phyloP scores from a whole-genome alignment of 2,797 vertebrate species.

The Silurus aristotelis region DNA sequence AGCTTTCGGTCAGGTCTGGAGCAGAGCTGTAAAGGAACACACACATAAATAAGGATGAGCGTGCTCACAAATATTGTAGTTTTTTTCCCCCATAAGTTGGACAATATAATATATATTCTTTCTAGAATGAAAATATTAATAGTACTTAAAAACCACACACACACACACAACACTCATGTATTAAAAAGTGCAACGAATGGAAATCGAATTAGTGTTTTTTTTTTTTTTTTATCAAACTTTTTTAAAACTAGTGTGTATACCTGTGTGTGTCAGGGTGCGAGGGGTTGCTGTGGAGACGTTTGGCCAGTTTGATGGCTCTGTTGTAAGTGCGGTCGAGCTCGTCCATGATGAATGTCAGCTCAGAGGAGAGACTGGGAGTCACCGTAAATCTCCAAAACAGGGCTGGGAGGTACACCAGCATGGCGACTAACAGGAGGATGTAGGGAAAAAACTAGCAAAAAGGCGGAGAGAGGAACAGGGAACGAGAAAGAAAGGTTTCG shows the following conservation, averaged over 20 bases:
- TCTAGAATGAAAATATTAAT: no score
- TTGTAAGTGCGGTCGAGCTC: constrained; percentile 94
- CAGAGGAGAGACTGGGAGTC: constrained; percentile 86
- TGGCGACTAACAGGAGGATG: constrained; percentile 86
- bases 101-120: no score
- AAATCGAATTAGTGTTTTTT: background rate
- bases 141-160: no score
- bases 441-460: constrained; percentile 89
- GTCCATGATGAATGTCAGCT: constrained; percentile 93
- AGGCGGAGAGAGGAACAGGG: background rate
- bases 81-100: no score
- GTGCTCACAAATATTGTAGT: background rate
- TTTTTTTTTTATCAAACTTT: background rate
- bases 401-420: constrained; percentile 84
- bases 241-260: constrained; percentile 7
- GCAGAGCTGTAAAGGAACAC: constrained; percentile 33
- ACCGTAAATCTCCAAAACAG: constrained; percentile 90
- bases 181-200: no score
- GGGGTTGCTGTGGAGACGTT: constrained; percentile 62
- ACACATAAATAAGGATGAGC: background rate
- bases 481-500: background rate
- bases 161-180: no score
- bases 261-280: constrained; percentile 3
- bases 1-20: constrained; percentile 80
- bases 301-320: constrained; percentile 85